Evolutionary conservation across 2,888 invertebrate genomes (phyloP), one percentile per base, ranked within the genome.

Genomic region (Neoascia interrupta): DNA sequence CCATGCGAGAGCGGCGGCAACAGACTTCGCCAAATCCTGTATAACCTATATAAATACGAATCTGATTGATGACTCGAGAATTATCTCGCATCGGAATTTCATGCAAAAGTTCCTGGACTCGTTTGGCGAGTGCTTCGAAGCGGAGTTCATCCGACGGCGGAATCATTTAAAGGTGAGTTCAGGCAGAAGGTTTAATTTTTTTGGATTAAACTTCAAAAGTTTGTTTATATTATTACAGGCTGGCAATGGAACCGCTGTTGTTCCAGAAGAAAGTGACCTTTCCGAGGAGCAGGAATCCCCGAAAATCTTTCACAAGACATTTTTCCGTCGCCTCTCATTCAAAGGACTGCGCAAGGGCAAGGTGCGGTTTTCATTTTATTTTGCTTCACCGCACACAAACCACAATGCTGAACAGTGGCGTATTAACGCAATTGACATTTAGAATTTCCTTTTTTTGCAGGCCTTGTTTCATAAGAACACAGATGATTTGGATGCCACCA

Each of bases 1-100:
- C 87, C 96, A 96, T 90, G 96, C 96, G 72, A 92, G 93, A 85
- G 92, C 93, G 75, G 94, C 96, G 66, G 96, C 96, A 74, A 93
- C 94, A 85, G 96, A 96, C 89, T 97, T 97, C 89, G 95, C 96
- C 84, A 94, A 94, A 89, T 94, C 94, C 84, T 96, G 96, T 89
- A 91, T 94, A 82, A 93, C 93, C 82, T 96, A 93, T 86, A 92
- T 95, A 81, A 93, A 93, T 83, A 91, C 92, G 47, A 93, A 93
- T 85, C 88, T 93, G 79, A 91, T 92, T 26, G 94, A 94, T 83
- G 91, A 91, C 83, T 90, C 92, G 15, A 91, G 93, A 74, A 92
- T 91, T 69, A 90, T 94, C 51, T 92, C 94, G 5, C 94, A 96
- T 86, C 92, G 93, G 81, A 95, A 95, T 84, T 93, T 96, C 85